Evolutionary conservation across 2,888 invertebrate species (phyloP), one percentile per base, ranked within the genome.

Genomic region (Agrotis clavis): DNA sequence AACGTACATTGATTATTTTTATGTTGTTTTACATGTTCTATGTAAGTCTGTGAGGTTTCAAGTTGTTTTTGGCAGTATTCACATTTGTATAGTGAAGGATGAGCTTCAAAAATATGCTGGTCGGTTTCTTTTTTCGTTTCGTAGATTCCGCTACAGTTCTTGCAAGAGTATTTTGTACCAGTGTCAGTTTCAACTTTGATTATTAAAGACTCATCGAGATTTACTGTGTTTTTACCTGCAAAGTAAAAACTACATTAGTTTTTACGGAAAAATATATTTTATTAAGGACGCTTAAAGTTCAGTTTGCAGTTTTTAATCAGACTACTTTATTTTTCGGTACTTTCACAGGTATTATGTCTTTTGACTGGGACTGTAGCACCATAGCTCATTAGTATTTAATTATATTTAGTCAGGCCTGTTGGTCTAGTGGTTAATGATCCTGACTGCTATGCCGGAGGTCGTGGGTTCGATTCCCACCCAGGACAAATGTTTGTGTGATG

Each of bases 101-200:
- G 84, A 5, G 30, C 0, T 0, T 41, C 35, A 4, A 4, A 1
- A 1, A 84, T 5, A 3, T 84, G 85, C 14, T 18, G 13, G 0
- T 41, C 14, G 1, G 83, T 75, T 4, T 60, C 45, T 41, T 66
- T 64, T 47, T 57, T 41, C 0, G 57, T 72, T 2, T 25, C 14
- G 50, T 70, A 85, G 16, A 41, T 11, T 0, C 41, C 72, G 0
- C 63, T 77, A 5, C 84, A 84, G 0, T 41, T 41, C 41, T 72
- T 83, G 50, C 84, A 84, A 0, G 77, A 70, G 4, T 72, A 84
- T 21, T 59, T 21, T 0, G 47, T 2, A 0, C 30, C 71, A 0
- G 53, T 67, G 0, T 63, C 41, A 0, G 60, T 73, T 0, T 67
- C 30, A 2, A 67, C 48, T 35, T 66, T n/a, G 1, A 64, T 21